Evolutionary conservation across 53 echinoderm and acorn worm species (phyloP), one percentile per base, ranked within the genome.

Genomic region (Henricia sp.): DNA sequence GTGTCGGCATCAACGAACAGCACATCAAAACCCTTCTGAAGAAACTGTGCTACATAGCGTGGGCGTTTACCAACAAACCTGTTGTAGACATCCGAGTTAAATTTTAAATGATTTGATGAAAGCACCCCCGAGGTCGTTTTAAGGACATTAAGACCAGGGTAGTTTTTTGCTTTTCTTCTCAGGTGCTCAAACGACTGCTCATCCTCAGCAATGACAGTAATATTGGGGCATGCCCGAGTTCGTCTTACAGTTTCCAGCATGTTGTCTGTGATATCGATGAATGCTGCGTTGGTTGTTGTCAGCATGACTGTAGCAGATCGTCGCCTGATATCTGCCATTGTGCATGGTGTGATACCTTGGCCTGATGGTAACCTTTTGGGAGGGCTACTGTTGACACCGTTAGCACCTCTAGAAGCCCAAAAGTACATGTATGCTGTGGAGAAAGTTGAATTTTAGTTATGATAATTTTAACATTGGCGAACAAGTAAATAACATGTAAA

Each of bases 1-100:
- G 54, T 83, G 32, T 83, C 83, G 0, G 23, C 44, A 37, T 83
- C 83, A 3, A 52, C 37, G 50, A 83, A 83, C 16, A 83, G 55
- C 19, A 83, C 83, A 3, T 68, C 37, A 37, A 37, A 37, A 19
- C 83, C 83, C 13, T 83, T 52, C 21, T 83, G 14, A 29, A 83
- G 69, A 4, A 68, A 48, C n/a, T 21, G 24, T 2, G 39, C 30
- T 4, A 83, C 39, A 20, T 83, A 83, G 5, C 32, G 37, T 20
- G 83, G 83, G 2, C 83, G 83, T 5, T 52, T 68, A 23, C 37
- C 38, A 3, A 69, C 69, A 37, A 83, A 19, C 3, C 37, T 40
- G 21, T 37, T 37, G 54, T 52, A 83, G 2, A 4, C 9, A 0
- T 3, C 3, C 52, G 72, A n/a, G 38, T 23, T 3, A 1, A 52